Base-by-base conservation (phyloP, 2,113 vertebrate genomes). In the Toxotes jaculatrix region DNA sequence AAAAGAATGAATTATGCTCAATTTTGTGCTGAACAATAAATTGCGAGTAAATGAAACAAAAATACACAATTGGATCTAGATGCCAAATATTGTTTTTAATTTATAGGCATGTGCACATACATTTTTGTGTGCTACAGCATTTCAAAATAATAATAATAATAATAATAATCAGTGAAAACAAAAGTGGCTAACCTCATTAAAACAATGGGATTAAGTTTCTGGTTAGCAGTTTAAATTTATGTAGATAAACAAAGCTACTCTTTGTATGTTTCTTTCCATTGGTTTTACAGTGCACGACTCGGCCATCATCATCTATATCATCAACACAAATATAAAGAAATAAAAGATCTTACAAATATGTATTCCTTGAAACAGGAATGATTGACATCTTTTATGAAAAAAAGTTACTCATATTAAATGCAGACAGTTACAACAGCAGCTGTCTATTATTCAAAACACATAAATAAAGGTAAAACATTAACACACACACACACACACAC, bases 281-380 rank as follows among this genome's bases (percentile, higher is more conserved):
- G 75, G 84, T 85, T 85, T 89, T 91, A 89, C 91, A 93, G 91
- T 93, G 92, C 89, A 90, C 45, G 87, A 92, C 87, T 92, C 49
- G 31, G 80, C 65, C 77, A 27, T 27, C 80, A 70, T 83, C 77
- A 83, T 34, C 85, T 82, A 66, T 51, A 78, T 86, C 64, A 83
- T 79, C 72, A 80, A 87, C 72, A 87, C 81, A 78, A 89, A 78
- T 43, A 80, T 62, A 67, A 85, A 75, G 82, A 87, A 84, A 76
- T 67, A 88, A 78, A 79, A 84, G 79, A 74, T 74, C 56, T 17
- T 85, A 88, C 84, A 91, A 71, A 85, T 88, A 91, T 67, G n/a
- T 86, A 92, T 95, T 95, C 93, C 95, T 95, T 96, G 92, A 95
- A 96, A 96, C 95, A 95, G 94, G 93, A 96, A 95, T 45, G 76